Evolutionary conservation across 2,113 vertebrate species (phyloP), one percentile per base, ranked within the genome.

Genomic region (Eulacestoma nigropectus): DNA sequence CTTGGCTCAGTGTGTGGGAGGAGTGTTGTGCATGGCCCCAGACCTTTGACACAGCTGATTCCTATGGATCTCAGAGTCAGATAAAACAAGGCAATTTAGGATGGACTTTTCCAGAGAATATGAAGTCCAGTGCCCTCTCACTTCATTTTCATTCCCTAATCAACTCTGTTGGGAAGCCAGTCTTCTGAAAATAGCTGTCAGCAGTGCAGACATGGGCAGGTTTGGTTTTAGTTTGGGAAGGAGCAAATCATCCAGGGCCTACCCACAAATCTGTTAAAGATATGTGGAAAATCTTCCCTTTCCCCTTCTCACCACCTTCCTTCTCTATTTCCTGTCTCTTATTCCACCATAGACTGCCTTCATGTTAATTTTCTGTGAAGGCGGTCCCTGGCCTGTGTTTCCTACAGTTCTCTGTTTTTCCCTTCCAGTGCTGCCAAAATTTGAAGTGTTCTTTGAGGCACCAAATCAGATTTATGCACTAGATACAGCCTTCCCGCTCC

Each of bases 341-440:
- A 49, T 35, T 42, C 32, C 33, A 27, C 12, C 23, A 62, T 2
- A 44, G 53, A 69, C n/a, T 52, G 1, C 37, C 17, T 84, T 68
- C 19, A 17, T 47, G 13, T 46, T 88, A 37, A 44, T 67, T 88
- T 10, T 56, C 25, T 37, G 42, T 42, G 63, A 67, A 35, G 29
- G 22, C 22, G 79, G 55, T 57, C n/a, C 5, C 39, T 82, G 44
- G 25, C 30, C 41, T 23, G 23, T 20, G 9, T 85, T 79, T 72
- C 75, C 55, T 81, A 81, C 32, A 72, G 21, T 83, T 86, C 4
- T 85, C 78, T 49, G 6, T 29, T 83, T 74, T 88, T 77, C 14
- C 17, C 30, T 95, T 96, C 30, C 75, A 97, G 97, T 49, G 20
- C 46, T 85, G 49, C 88, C 96, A 83, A 97, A 96, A 88, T 97